A percentile compares a stretch with the other conserved stretches of the same genome.
Evolutionary conservation across 2,888 invertebrate species (phyloP).

Genomic region (Rhagophthalmus giganteus): DNA sequence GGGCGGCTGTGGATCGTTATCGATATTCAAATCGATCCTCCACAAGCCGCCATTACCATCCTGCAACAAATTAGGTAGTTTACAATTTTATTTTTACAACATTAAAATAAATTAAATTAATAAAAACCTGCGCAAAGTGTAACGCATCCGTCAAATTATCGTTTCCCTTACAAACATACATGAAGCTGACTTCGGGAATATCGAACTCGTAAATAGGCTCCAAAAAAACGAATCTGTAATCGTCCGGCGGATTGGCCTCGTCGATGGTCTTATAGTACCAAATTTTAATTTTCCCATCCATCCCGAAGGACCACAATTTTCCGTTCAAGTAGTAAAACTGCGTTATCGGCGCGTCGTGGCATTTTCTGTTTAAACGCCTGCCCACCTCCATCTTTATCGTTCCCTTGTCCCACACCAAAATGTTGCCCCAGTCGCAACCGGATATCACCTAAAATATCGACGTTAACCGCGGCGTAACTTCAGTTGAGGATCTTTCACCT

Average conservation of each 20-base stretch:
- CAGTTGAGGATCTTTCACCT: conserved; percentile 59
- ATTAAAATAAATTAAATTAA: not conserved
- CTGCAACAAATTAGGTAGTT: conserved; percentile 54
- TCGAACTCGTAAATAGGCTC: conserved; percentile 85
- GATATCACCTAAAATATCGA: conserved; percentile 58
- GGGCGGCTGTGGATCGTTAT: conserved; percentile 53
- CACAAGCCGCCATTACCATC: conserved; percentile 86
- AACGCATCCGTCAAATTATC: conserved; percentile 49
- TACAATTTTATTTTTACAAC: conserved; percentile 15
- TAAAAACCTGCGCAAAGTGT: conserved; percentile 78
- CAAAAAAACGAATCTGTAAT: conserved; percentile 75
- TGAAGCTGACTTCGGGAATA: conserved; percentile 56
- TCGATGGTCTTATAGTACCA: conserved; percentile 94
- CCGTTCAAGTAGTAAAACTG: conserved; percentile 58
- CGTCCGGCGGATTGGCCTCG: conserved; percentile 79
- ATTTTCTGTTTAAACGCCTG: conserved; percentile 69
- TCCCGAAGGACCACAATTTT: conserved; percentile 58
- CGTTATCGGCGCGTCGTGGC: conserved; percentile 76
- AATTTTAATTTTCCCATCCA: conserved; percentile 77
- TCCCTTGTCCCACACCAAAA: conserved; percentile 88
- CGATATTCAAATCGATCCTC: conserved; percentile 67
- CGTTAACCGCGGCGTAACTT: not conserved
- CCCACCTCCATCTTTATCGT: conserved; percentile 83
- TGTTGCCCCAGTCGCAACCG: conserved; percentile 89
- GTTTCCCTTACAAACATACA: conserved; percentile 59